Conservation (phyloP, 2,888 invertebrate genomes). For the Rhabditoides inermis region DNA sequence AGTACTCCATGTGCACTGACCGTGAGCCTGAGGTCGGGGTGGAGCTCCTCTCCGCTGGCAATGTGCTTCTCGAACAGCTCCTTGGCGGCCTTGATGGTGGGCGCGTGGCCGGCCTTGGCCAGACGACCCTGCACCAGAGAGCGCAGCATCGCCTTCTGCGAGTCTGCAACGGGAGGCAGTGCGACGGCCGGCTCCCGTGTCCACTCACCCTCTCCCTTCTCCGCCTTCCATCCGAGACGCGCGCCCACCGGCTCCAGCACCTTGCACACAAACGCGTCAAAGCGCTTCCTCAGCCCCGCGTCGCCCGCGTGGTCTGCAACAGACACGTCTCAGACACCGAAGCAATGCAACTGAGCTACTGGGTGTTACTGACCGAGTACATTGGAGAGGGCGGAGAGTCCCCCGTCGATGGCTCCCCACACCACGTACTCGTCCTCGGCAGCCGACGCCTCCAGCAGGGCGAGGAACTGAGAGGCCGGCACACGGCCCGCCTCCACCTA, state of each 20-base stretch:
- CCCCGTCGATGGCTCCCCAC: slow-evolving; percentile 63
- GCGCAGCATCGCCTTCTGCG: slow-evolving; percentile 27
- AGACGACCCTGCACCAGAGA: slow-evolving; percentile 33
- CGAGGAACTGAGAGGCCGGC: slow-evolving; percentile 70
- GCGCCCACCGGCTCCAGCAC: slow-evolving; percentile 30
- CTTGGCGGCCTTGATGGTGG: slow-evolving; percentile 31
- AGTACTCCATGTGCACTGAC: too few species aligned
- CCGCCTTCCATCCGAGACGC: slow-evolving; percentile 37
- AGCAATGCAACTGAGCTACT: too few species aligned
- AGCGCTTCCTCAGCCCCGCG: too few species aligned
- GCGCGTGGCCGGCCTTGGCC: slow-evolving; percentile 34
- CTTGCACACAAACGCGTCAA: slow-evolving; percentile 34
- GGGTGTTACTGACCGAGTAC: too few species aligned
- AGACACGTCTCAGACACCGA: too few species aligned
- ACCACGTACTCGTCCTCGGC: slow-evolving; percentile 84
- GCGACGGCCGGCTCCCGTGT: too few species aligned
- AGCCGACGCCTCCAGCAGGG: slow-evolving; percentile 72
- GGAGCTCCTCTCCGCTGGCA: slow-evolving; percentile 25
- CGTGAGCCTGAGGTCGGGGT: slow-evolving; percentile 35
- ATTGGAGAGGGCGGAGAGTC: slow-evolving; percentile 19
- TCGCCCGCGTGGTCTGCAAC: too few species aligned
- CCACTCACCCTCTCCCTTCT: slow-evolving; percentile 27
- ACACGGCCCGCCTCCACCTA: slow-evolving; percentile 68
- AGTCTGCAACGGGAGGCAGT: too few species aligned
- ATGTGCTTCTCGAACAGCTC: slow-evolving; percentile 33